Evolutionary conservation across 1,140 invertebrate genomes (phyloP), one percentile per base, ranked within the genome.

Genomic region (Drosophila rufa): DNA sequence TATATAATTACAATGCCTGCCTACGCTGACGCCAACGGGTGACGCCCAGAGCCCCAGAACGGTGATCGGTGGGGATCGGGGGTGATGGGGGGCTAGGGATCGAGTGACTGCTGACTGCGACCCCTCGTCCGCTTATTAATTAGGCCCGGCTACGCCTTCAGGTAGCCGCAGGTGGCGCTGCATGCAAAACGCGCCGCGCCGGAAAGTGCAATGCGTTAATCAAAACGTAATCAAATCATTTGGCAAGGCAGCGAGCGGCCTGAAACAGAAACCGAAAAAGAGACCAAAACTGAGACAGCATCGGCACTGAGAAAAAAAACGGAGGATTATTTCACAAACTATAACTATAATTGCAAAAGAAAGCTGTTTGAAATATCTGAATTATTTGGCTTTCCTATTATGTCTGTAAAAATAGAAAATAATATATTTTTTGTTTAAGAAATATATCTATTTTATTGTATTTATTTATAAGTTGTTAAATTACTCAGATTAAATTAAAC

Each of bases 221-320:
- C 85, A 90, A 90, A 90, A 90, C 62, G 84, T 90, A 90, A 90
- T 90, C 82, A 90, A 90, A 90, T 90, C 81, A 90, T 90, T 89
- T 90, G 85, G 85, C 84, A 83, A 84, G 75, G 64, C 70, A 60
- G 58, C 61, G 27, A 68, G 53, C 27, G 59, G 45, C 27, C 55
- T 51, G 61, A 47, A 74, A 65, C 57, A 51, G 22, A 61, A 56
- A 60, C 56, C 43, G 43, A 69, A 67, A 42, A 38, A 40, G 71
- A 58, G 17, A 46, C 71, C 40, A 53, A 78, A 59, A 57, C 11
- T 40, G 22, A 45, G 65, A 8, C n/a, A n/a, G 22, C 9, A 22
- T n/a, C 0, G 4, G 33, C 30, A 68, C 22, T 55, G 48, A 22
- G 17, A 46, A 48, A 4, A 55, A 65, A 56, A 43, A n/a, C 22